phyloP scores from a whole-genome alignment of 2,888 invertebrate genomes.

The Hypomecis punctinalis region DNA sequence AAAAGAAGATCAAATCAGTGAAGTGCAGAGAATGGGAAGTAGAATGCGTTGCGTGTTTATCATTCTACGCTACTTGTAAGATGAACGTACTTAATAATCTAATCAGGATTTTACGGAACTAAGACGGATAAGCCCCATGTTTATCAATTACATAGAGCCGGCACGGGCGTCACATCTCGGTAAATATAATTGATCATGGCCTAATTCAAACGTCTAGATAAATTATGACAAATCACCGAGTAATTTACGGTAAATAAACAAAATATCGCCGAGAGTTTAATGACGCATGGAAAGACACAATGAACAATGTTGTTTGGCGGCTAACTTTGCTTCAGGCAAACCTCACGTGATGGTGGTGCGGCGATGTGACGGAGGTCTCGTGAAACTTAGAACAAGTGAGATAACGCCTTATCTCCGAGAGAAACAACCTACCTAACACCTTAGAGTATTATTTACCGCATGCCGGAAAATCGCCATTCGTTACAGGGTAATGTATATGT shows the following conservation, averaged over 20 bases:
- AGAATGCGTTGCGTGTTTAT: no score
- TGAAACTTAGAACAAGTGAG: slow-evolving; percentile 10
- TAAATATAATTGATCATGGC: slow-evolving; percentile 44
- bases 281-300: slow-evolving; percentile 66
- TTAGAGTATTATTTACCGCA: background rate
- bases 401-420: slow-evolving; percentile 17
- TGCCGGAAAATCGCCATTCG: slow-evolving; percentile 14
- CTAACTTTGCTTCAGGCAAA: slow-evolving; percentile 27
- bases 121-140: slow-evolving; percentile 10
- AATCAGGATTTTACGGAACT: slow-evolving; percentile 14
- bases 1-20: background rate
- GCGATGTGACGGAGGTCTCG: slow-evolving; percentile 25
- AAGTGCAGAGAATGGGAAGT: background rate
- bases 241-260: slow-evolving; percentile 66
- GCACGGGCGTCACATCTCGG: slow-evolving; percentile 49
- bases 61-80: slow-evolving; percentile 2
- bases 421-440: background rate
- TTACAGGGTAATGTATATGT: slow-evolving; percentile 3
- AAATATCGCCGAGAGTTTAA: slow-evolving; percentile 49
- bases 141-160: slow-evolving; percentile 38
- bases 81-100: slow-evolving; percentile 9
- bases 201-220: slow-evolving; percentile 71
- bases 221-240: slow-evolving; percentile 73
- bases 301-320: slow-evolving; percentile 49
- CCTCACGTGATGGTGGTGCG: slow-evolving; percentile 33